Evolutionary conservation across 2,888 invertebrate species (phyloP), one percentile per base, ranked within the genome.

Genomic region (Phalera bucephala): DNA sequence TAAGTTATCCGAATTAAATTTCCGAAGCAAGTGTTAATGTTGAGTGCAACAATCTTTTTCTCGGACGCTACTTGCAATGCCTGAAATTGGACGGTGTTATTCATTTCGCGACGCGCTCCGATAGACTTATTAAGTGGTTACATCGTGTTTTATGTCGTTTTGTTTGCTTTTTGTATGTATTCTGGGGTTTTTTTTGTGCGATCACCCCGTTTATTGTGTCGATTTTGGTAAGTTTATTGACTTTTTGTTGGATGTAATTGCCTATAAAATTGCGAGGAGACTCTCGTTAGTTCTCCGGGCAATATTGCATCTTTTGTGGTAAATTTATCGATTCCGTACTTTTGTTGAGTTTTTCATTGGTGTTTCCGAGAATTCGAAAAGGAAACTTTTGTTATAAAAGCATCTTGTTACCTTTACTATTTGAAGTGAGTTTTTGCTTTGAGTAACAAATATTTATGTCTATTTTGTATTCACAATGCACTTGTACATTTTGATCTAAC

Each of bases 31-130:
- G 78, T 80, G 81, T 79, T 80, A 75, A 77, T 69, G 65, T 55
- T 59, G 64, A 75, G 73, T 75, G 79, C 75, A 80, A 73, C 71
- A 79, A 76, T 80, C 74, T 80, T 78, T 77, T 78, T 72, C 74
- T 73, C 60, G 69, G 52, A 42, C 56, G 45, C 53, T 69, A 63
- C 63, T 72, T 72, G 67, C 58, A 64, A 56, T 64, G 66, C 64
- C 62, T 61, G 59, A 69, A 80, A 74, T 77, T 74, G 71, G 70
- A 68, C 43, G 69, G 59, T 60, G 71, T 76, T 75, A 77, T 72
- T 60, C 69, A 66, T 73, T 68, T 51, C 35, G 59, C 55, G 68
- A 64, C 56, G 59, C 57, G 58, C 56, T 66, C 56, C 55, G 64
- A 67, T 72, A 63, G 58, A 55, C 54, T 65, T 72, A 74, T 72